Evolutionary conservation across 2,888 invertebrate genomes (phyloP).

Genomic region (Eilema griseolum): DNA sequence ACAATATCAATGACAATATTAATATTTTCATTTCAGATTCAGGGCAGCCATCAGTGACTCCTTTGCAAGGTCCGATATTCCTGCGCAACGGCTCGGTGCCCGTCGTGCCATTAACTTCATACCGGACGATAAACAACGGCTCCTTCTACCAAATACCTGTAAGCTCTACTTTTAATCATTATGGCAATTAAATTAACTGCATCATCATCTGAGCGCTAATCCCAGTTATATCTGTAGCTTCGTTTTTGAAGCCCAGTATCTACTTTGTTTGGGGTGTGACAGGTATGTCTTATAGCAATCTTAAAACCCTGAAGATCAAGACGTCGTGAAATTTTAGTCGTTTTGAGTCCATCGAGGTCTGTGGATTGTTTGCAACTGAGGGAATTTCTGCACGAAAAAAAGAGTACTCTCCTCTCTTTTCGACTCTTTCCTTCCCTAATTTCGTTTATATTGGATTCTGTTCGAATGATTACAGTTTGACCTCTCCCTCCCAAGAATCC

Average conservation of each 20-base stretch:
- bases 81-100: conserved; percentile 95
- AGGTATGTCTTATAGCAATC: too few species aligned
- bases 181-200: not conserved
- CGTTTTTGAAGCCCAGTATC: too few species aligned
- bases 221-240: too few species aligned
- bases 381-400: too few species aligned
- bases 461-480: too few species aligned
- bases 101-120: conserved; percentile 95
- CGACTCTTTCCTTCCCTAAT: not conserved
- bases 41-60: conserved; percentile 90
- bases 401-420: too few species aligned
- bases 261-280: too few species aligned
- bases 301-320: too few species aligned
- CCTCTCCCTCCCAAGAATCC: too few species aligned
- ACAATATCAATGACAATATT: not conserved
- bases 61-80: conserved; percentile 95
- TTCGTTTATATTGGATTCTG: not conserved
- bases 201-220: not conserved
- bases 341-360: too few species aligned
- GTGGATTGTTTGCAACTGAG: too few species aligned
- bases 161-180: conserved; percentile 71
- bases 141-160: conserved; percentile 96
- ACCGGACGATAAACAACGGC: conserved; percentile 94
- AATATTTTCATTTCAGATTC: conserved; percentile 63
- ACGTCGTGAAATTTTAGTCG: too few species aligned